phyloP scores from a whole-genome alignment of 2,113 vertebrate genomes.

The Pseudorhombus dupliciocellatus region DNA sequence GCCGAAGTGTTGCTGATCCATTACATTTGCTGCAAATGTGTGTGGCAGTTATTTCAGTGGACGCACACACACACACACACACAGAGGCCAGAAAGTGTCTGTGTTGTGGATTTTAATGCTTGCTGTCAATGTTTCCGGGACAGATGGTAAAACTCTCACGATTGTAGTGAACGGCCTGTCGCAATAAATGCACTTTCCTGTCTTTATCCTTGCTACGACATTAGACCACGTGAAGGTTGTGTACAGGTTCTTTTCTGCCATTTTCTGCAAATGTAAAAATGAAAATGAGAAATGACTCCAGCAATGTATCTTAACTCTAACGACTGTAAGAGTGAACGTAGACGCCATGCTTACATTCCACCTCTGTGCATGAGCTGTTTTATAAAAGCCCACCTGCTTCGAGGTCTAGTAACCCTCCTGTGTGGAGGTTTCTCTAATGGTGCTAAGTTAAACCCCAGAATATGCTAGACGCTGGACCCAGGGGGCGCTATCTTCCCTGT shows the following conservation, averaged over 20 bases:
- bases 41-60: not conserved
- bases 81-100: not conserved
- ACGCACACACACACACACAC: no score
- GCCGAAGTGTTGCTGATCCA: constrained; percentile 12
- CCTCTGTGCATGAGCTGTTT: constrained; percentile 44
- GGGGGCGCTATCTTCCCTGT: constrained; percentile 37
- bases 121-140: constrained; percentile 39
- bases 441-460: constrained; percentile 69
- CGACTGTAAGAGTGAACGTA: constrained; percentile 14
- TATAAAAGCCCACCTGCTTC: constrained; percentile 18
- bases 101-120: constrained; percentile 46
- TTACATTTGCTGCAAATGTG: not conserved
- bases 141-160: constrained; percentile 13
- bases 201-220: constrained; percentile 52
- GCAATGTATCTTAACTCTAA: constrained; percentile 42
- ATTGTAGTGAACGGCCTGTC: constrained; percentile 67
- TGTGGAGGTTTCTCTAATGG: constrained; percentile 54
- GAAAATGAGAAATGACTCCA: constrained; percentile 29
- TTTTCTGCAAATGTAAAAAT: not conserved
- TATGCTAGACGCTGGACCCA: constrained; percentile 40
- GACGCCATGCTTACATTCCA: constrained; percentile 60
- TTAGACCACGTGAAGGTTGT: constrained; percentile 56
- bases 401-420: constrained; percentile 28
- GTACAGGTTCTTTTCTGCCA: constrained; percentile 35
- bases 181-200: constrained; percentile 79